Base-by-base conservation (phyloP, 2,888 invertebrate genomes). In the Heliconius cydno region DNA sequence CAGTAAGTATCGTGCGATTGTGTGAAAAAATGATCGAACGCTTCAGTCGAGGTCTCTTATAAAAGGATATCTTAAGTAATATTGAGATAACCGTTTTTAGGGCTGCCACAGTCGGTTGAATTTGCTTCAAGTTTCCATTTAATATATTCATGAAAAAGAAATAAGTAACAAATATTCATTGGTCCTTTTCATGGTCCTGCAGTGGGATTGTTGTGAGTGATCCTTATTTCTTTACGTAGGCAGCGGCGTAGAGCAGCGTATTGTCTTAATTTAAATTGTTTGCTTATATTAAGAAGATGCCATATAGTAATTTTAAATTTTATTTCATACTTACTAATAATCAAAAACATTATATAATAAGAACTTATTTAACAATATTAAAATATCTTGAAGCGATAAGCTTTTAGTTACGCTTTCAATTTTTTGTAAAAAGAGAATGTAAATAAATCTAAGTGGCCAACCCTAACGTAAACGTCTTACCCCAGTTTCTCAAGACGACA, bases 1-100 rank as follows among this genome's bases (percentile, higher is more conserved):
- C 52, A 71, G 72, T 83, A 78, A 72, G 68, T 75, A 63, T 68
- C 75, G 79, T 52, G 76, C 83, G 80, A 84, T 84, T 83, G 83
- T 81, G 83, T 85, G 84, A 84, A 84, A 84, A 85, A 81, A 80
- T 76, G 28, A 81, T 80, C 80, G 76, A 78, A 67, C 83, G 82
- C 84, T 85, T 82, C 79, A 79, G 76, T 74, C 78, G 82, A 76
- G 80, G 79, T 82, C 81, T 71, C 83, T 81, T 78, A 68, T 74
- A 83, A 81, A 83, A 84, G 83, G 83, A 85, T 82, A 84, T 85
- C 85, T 86, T 84, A 75, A 83, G 83, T 78, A 79, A 80, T 80
- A 80, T 86, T 85, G 87, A 87, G 89, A 90, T 87, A 86, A 87
- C 86, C 84, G 85, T 80, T 68, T 63, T 72, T 83, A 91, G 90